Evolutionary conservation across 2,113 vertebrate species (phyloP).

Genomic region (Corythornis madagascariensis): DNA sequence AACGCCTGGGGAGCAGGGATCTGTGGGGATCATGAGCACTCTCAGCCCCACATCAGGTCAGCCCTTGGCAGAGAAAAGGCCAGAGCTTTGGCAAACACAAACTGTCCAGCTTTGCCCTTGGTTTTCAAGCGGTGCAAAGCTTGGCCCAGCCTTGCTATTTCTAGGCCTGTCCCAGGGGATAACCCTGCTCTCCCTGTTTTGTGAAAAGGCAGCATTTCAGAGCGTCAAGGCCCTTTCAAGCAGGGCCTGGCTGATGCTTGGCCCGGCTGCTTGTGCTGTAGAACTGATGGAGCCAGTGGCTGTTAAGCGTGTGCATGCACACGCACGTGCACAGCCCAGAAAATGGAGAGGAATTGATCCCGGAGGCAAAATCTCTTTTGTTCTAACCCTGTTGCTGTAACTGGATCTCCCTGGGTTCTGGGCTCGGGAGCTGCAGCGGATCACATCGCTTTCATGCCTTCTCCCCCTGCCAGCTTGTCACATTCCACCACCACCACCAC

Average conservation of each 20-base stretch:
- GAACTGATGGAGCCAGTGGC: background rate
- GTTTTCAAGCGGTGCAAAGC: background rate
- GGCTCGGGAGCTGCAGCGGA: background rate
- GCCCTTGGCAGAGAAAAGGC: background rate
- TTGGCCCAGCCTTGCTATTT: slow-evolving; percentile 18
- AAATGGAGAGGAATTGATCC: slow-evolving; percentile 53
- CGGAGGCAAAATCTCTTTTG: slow-evolving; percentile 61
- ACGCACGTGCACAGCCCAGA: background rate
- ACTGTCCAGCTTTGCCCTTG: background rate
- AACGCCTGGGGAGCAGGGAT: background rate
- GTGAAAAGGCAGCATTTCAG: background rate
- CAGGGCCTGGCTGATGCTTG: background rate
- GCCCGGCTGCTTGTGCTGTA: background rate
- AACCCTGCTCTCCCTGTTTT: background rate
- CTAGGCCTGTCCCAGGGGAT: slow-evolving; percentile 8
- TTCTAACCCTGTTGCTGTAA: slow-evolving; percentile 45
- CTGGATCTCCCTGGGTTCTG: slow-evolving; percentile 42
- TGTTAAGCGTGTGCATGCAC: background rate
- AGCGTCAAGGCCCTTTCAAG: background rate
- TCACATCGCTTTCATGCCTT: slow-evolving; percentile 20
- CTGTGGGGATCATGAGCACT: background rate
- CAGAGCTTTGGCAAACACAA: background rate
- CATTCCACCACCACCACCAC: background rate
- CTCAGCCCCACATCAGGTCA: background rate
- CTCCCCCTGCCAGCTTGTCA: slow-evolving; percentile 40